Conservation (phyloP, 2,113 vertebrate species). For the Prietella phreatophila region DNA sequence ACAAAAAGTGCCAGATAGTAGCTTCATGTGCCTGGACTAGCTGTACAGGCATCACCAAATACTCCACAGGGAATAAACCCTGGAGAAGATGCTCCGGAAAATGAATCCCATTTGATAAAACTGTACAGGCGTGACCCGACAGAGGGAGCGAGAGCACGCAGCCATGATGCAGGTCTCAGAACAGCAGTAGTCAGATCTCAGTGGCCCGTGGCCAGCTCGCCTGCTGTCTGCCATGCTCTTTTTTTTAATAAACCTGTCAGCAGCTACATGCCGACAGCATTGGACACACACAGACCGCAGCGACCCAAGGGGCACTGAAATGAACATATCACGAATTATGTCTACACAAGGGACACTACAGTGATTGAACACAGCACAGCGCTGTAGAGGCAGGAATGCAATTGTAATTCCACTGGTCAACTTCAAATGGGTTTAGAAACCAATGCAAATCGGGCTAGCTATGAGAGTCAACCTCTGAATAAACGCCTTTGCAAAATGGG, state of each 20-base stretch:
- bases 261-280: constrained; percentile 35
- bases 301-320: constrained; percentile 25
- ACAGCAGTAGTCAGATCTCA: constrained; percentile 19
- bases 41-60: background rate
- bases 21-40: constrained; percentile 8
- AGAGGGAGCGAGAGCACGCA: constrained; percentile 4
- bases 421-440: background rate
- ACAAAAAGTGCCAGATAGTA: background rate
- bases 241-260: constrained; percentile 51
- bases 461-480: no score
- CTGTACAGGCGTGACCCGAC: constrained; percentile 12
- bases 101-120: background rate
- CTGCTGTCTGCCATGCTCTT: constrained; percentile 31
- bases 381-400: background rate
- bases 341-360: constrained; percentile 14
- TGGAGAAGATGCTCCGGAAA: background rate
- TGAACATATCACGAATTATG: constrained; percentile 35
- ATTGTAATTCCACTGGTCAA: background rate
- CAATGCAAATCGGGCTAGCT: no score
- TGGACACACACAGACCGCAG: constrained; percentile 18
- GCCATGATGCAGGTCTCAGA: background rate
- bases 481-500: background rate
- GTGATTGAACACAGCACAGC: background rate
- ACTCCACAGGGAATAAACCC: background rate
- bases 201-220: constrained; percentile 35